phyloP scores from a whole-genome alignment of 2,888 invertebrate genomes.

The Ophion costatus region DNA sequence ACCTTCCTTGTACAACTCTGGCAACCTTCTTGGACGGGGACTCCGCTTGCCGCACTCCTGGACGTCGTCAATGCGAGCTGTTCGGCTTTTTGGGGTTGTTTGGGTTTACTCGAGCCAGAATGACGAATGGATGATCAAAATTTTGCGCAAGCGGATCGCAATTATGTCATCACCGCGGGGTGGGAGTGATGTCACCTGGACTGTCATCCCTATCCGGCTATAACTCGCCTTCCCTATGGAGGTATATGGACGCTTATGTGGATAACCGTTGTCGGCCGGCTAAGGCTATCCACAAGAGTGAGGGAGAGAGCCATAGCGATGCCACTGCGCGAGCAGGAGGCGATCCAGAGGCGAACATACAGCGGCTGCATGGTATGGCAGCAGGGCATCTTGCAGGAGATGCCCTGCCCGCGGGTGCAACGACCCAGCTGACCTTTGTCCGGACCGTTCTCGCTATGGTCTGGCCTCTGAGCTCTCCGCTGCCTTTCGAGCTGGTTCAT shows the following conservation, averaged over 20 bases:
- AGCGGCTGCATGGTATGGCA: slow-evolving; percentile 76
- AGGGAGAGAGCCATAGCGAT: slow-evolving; percentile 9
- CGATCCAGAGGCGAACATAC: slow-evolving; percentile 57
- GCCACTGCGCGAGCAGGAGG: slow-evolving; percentile 22
- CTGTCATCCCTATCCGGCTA: not conserved
- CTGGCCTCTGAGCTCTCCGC: slow-evolving; percentile 68
- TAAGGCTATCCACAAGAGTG: slow-evolving; percentile 1
- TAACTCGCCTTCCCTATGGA: not conserved
- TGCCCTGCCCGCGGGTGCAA: slow-evolving; percentile 83
- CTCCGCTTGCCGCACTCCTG: not conserved
- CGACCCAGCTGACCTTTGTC: slow-evolving; percentile 82
- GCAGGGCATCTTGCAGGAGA: slow-evolving; percentile 76
- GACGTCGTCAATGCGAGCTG: too few species aligned
- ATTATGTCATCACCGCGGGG: not conserved
- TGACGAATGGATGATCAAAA: not conserved
- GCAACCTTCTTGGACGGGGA: not conserved
- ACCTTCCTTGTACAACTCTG: not conserved
- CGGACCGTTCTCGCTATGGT: slow-evolving; percentile 80
- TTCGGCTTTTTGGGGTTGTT: too few species aligned
- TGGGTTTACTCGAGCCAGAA: not conserved
- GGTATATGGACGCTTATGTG: not conserved
- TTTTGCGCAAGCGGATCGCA: not conserved
- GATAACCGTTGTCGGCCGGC: not conserved
- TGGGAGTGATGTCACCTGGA: too few species aligned
- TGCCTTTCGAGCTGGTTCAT: slow-evolving; percentile 51